phyloP scores from a whole-genome alignment of 1,140 invertebrate genomes.

The Microvelia longipes region DNA sequence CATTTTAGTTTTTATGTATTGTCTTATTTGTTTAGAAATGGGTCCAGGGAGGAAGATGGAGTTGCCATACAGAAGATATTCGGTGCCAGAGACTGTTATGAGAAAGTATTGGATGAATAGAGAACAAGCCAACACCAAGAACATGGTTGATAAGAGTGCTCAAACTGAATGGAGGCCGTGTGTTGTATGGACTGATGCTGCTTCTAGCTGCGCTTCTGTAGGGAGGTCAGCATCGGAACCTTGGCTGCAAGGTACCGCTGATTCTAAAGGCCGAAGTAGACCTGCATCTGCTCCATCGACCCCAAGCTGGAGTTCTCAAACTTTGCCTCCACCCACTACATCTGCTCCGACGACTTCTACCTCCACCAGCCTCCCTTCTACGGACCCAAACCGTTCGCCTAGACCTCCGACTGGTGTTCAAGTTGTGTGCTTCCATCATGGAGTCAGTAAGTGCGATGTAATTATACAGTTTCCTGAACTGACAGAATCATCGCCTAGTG shows the following conservation, averaged over 20 bases:
- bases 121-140: conserved; percentile 1
- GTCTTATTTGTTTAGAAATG: background rate
- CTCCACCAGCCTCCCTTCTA: background rate
- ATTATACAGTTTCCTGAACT: background rate
- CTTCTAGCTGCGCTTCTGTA: background rate
- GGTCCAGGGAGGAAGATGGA: conserved; percentile 6
- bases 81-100: conserved; percentile 25
- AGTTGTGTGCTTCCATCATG: background rate
- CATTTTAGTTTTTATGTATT: too few species aligned
- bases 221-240: background rate
- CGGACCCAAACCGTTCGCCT: background rate
- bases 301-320: background rate
- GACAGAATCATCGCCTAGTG: background rate
- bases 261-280: background rate
- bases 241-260: background rate
- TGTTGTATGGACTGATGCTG: background rate
- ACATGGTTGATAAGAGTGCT: conserved; percentile 4
- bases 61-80: conserved; percentile 21
- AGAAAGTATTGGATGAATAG: conserved; percentile 20
- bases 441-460: background rate
- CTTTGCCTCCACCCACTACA: background rate
- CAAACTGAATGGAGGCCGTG: conserved; percentile 1
- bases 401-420: background rate
- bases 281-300: background rate
- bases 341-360: background rate